Evolutionary conservation across 2,888 invertebrate genomes (phyloP).

Genomic region (Steinernema carpocapsae): DNA sequence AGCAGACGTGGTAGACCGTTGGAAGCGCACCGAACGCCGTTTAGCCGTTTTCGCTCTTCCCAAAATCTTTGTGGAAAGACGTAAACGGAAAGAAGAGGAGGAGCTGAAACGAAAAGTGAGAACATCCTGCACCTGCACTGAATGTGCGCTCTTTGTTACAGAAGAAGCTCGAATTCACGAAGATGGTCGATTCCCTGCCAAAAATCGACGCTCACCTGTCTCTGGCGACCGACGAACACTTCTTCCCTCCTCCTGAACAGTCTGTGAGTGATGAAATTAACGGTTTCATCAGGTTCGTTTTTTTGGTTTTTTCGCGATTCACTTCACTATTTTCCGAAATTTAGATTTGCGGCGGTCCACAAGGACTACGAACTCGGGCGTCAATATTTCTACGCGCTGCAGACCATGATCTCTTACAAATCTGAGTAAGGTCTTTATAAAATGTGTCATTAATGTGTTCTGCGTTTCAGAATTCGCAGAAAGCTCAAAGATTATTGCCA

Average conservation of each 20-base stretch:
- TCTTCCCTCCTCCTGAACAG: constrained; percentile 4
- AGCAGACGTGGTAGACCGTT: neutral
- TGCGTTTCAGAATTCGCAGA: neutral
- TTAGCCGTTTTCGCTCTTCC: neutral
- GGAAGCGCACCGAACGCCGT: constrained; percentile 14
- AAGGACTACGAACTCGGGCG: constrained; percentile 1
- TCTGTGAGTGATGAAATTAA: neutral
- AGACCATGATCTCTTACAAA: neutral
- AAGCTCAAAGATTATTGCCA: neutral
- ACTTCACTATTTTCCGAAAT: neutral
- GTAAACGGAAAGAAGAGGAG: constrained; percentile 13
- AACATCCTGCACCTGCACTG: too few relatives aligned
- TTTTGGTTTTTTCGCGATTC: neutral
- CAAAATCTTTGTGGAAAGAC: neutral
- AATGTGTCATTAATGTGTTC: neutral
- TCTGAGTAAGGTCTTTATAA: neutral
- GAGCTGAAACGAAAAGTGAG: constrained; percentile 10
- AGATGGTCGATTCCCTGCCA: constrained; percentile 6
- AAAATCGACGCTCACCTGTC: neutral
- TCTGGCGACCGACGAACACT: neutral
- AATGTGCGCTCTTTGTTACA: too few relatives aligned
- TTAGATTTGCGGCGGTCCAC: neutral
- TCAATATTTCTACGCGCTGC: constrained; percentile 5
- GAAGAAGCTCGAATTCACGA: neutral
- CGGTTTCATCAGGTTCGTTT: neutral